These are phyloP conservation scores for Polylopha cassiicola DNA, from an alignment of 2,888 invertebrate genomes.

Conservation along the genomic window DNA sequence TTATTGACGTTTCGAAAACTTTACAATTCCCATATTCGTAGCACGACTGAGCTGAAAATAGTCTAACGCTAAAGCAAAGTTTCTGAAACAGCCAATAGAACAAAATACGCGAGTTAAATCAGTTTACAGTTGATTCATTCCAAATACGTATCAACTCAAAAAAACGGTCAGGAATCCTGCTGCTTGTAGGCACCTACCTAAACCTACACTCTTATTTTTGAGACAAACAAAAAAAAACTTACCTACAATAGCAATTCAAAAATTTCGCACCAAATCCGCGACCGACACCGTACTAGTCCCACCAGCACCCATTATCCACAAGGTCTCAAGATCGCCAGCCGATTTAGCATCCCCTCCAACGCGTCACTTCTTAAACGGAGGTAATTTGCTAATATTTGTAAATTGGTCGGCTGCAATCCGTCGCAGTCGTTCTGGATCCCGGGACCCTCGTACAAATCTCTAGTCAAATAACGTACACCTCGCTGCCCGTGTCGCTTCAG, in stretches of 20 bases:
- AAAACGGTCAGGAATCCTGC: too few species aligned
- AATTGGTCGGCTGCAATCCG: slow-evolving; percentile 68
- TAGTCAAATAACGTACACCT: slow-evolving; percentile 58
- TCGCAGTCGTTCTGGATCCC: slow-evolving; percentile 64
- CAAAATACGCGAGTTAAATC: too few species aligned
- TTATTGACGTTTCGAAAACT: too few species aligned
- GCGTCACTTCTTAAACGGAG: slow-evolving; percentile 76
- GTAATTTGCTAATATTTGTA: slow-evolving; percentile 77
- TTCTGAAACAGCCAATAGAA: too few species aligned
- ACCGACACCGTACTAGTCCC: slow-evolving; percentile 55
- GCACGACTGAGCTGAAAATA: too few species aligned
- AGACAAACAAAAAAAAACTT: slow-evolving; percentile 13
- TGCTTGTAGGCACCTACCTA: too few species aligned
- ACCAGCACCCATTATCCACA: slow-evolving; percentile 67
- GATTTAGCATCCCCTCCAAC: slow-evolving; percentile 76
- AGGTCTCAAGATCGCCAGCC: slow-evolving; percentile 71
- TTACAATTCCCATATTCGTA: too few species aligned
- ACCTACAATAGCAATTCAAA: slow-evolving; percentile 16
- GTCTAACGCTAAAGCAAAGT: too few species aligned
- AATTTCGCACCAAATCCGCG: slow-evolving; percentile 45
- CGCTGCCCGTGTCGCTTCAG: slow-evolving; percentile 55
- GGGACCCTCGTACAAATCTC: slow-evolving; percentile 44
- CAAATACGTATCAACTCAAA: too few species aligned
- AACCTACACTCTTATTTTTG: too few species aligned
- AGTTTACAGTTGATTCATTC: too few species aligned